These are phyloP conservation scores for Charina bottae DNA, from an alignment of 2,113 vertebrate genomes.

Conservation along the genomic window DNA sequence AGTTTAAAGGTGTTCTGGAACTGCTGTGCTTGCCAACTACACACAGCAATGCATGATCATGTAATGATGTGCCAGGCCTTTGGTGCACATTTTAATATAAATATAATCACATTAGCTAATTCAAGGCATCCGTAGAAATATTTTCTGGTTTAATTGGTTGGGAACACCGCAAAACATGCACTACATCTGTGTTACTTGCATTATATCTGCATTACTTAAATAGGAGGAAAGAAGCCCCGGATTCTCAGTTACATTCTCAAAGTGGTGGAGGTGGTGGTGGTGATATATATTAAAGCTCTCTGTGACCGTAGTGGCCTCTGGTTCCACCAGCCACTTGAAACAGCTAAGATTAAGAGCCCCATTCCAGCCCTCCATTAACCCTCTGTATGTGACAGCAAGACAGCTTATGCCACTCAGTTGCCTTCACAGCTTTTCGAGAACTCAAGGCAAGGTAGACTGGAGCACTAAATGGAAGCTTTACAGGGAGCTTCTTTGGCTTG, in stretches of 20 bases:
- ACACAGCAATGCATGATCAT: slow-evolving; percentile 16
- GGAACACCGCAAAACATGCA: slow-evolving; percentile 8
- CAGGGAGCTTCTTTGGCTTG: background rate
- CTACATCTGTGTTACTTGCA: background rate
- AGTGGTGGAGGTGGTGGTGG: background rate
- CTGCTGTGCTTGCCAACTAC: background rate
- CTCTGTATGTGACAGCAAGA: background rate
- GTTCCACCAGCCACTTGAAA: background rate
- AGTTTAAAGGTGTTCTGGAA: slow-evolving; percentile 8
- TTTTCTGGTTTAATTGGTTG: background rate
- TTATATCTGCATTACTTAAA: background rate
- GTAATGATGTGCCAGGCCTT: slow-evolving; percentile 18
- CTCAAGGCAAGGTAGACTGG: background rate
- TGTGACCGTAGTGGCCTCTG: background rate
- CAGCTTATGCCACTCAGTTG: background rate
- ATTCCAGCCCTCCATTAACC: background rate
- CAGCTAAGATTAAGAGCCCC: background rate
- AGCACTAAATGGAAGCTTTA: background rate
- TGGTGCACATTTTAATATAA: slow-evolving; percentile 8
- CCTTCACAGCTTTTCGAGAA: background rate
- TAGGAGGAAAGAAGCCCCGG: background rate
- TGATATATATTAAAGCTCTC: background rate
- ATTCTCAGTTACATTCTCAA: background rate
- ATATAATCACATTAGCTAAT: accelerated
- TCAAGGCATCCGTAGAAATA: background rate